A percentile compares a stretch with the other conserved stretches of the same genome.
These are phyloP conservation scores for Hemithea aestivaria DNA, from an alignment of 2,888 invertebrate species.

Conservation along the genomic window DNA sequence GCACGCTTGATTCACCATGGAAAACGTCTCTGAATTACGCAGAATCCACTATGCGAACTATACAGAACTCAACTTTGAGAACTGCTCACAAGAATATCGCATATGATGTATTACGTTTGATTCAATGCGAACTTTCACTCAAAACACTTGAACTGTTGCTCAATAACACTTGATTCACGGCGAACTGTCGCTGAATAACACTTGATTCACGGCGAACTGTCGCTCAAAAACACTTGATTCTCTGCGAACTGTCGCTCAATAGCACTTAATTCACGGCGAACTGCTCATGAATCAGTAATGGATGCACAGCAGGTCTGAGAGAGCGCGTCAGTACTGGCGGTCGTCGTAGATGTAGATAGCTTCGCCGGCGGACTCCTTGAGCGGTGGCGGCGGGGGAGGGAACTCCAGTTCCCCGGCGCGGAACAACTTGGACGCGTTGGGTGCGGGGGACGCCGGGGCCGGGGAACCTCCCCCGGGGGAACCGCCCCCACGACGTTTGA, in stretches of 20 bases:
- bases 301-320: neutral
- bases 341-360: conserved; percentile 79
- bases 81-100: too few relatives aligned
- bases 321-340: conserved; percentile 64
- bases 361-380: conserved; percentile 83
- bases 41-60: too few relatives aligned
- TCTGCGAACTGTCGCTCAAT: too few relatives aligned
- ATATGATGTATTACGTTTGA: too few relatives aligned
- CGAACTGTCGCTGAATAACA: conserved; percentile 14
- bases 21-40: too few relatives aligned
- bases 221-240: too few relatives aligned
- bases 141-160: too few relatives aligned
- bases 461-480: conserved; percentile 49
- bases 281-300: too few relatives aligned
- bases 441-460: conserved; percentile 68
- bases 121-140: conserved; percentile 9
- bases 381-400: conserved; percentile 67
- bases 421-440: conserved; percentile 73
- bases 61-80: too few relatives aligned
- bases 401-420: conserved; percentile 66
- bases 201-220: too few relatives aligned
- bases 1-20: neutral
- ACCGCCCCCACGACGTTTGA: conserved; percentile 70
- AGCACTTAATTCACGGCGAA: too few relatives aligned
- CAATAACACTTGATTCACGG: too few relatives aligned